Conservation (phyloP, 2,113 vertebrate genomes). For the Sebastes fasciatus region DNA sequence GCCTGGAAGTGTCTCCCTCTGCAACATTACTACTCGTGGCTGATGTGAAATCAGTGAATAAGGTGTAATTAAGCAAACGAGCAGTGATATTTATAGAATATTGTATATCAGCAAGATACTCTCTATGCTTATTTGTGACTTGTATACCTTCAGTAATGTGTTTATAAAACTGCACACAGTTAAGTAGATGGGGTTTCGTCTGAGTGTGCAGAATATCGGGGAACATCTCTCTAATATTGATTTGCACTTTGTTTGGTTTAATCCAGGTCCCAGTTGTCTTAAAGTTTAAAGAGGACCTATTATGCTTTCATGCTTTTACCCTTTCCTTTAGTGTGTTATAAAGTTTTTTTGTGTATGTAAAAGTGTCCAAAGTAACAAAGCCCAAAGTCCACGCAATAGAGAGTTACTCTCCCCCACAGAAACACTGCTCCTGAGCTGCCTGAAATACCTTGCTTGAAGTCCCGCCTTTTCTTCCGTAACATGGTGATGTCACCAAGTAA, state of each 20-base stretch:
- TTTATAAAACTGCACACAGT: slow-evolving; percentile 53
- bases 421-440: too few species aligned
- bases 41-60: slow-evolving; percentile 43
- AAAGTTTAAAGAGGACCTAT: not conserved
- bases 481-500: too few species aligned
- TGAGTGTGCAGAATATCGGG: not conserved
- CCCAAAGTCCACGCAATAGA: too few species aligned
- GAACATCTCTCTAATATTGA: not conserved
- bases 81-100: slow-evolving; percentile 60
- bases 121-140: slow-evolving; percentile 71
- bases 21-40: slow-evolving; percentile 53
- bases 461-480: too few species aligned
- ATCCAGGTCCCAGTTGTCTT: not conserved
- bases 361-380: too few species aligned
- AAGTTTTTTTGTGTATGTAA: too few species aligned
- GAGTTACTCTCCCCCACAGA: too few species aligned
- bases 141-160: slow-evolving; percentile 67
- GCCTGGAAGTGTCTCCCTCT: slow-evolving; percentile 69
- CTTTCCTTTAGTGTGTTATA: too few species aligned
- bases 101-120: slow-evolving; percentile 61
- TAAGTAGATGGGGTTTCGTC: not conserved
- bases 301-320: too few species aligned
- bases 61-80: slow-evolving; percentile 57
- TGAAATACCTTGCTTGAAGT: too few species aligned
- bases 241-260: not conserved